Base-by-base conservation (phyloP, 2,797 vertebrate species). In the Philypnodon macrostomus region DNA sequence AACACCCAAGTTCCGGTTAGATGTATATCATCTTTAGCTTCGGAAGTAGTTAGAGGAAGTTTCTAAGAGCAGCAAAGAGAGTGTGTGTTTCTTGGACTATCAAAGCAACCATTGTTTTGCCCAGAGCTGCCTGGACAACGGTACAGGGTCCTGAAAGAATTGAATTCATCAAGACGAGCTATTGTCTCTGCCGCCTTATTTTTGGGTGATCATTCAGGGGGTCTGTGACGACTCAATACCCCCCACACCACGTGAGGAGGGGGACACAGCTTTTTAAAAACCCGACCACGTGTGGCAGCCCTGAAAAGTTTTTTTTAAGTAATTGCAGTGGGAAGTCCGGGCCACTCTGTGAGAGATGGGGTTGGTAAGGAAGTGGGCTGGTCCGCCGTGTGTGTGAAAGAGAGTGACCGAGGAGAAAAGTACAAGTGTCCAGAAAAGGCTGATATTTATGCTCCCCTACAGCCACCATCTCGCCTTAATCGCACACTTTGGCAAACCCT, bases 161-260 rank as follows among this genome's bases (percentile, higher is more conserved):
- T 92, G 90, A 92, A 92, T 92, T 91, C 88, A 92, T 90, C 90
- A 91, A 90, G 89, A 90, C 89, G 77, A 87, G 76, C 89, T 87
- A 92, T 92, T 92, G 90, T 92, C 80, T 87, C 54, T 62, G 60
- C 75, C 80, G 88, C 89, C 90, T 90, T 90, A 91, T 90, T 92
- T 90, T 91, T 91, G 84, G 70, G 83, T 88, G 83, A 91, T 91
- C 90, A 90, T 90, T 92, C 90, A 91, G 88, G 88, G 86, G 87
- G 81, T 89, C 89, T 81, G 87, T 91, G 90, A 92, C 90, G 89
- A 92, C 90, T 92, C 90, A 91, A 92, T 92, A 90, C 89, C 85
- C 88, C 85, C 79, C 70, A 16, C 64, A 86, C 87, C 88, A 87
- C 84, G 87, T 86, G 83, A 88, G 88, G 71, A 82, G 85, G 87